Evolutionary conservation across 1,140 invertebrate species (phyloP).

Genomic region (Hydropsyche tenuis): DNA sequence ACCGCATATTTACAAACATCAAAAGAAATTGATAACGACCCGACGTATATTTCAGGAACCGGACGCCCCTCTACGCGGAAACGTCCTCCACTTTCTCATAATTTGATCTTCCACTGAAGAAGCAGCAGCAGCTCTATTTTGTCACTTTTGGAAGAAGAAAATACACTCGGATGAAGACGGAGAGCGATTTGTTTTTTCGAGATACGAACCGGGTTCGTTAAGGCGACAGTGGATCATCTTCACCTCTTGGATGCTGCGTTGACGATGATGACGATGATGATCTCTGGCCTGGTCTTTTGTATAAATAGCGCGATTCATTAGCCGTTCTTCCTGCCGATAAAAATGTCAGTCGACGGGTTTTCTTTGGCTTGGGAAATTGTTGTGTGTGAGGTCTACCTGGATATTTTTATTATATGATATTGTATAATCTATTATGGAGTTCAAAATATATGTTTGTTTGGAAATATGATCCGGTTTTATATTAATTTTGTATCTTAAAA

Average conservation of each 20-base stretch:
- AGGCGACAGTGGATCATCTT: neutral
- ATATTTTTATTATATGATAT: no score
- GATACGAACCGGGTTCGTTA: conserved; percentile 10
- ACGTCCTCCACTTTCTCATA: neutral
- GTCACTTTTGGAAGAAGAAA: no score
- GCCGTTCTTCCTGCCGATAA: conserved; percentile 28
- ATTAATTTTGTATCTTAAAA: no score
- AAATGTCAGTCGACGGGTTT: conserved; percentile 9
- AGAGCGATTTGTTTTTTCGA: conserved; percentile 5
- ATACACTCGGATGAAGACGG: no score
- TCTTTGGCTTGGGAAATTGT: conserved; percentile 1
- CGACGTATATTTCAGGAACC: neutral
- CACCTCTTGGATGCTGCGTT: neutral
- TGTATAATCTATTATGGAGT: no score
- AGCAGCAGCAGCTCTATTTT: no score
- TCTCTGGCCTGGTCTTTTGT: neutral
- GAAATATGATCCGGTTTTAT: no score
- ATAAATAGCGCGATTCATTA: conserved; percentile 32
- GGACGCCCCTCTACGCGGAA: conserved; percentile 21
- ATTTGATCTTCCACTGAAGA: neutral
- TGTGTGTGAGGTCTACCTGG: no score
- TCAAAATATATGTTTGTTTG: no score
- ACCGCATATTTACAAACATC: neutral
- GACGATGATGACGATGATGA: conserved; percentile 1
- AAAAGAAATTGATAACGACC: no score